These are phyloP conservation scores for Andrena bicolor DNA, from an alignment of 2,888 invertebrate genomes.

Conservation along the genomic window DNA sequence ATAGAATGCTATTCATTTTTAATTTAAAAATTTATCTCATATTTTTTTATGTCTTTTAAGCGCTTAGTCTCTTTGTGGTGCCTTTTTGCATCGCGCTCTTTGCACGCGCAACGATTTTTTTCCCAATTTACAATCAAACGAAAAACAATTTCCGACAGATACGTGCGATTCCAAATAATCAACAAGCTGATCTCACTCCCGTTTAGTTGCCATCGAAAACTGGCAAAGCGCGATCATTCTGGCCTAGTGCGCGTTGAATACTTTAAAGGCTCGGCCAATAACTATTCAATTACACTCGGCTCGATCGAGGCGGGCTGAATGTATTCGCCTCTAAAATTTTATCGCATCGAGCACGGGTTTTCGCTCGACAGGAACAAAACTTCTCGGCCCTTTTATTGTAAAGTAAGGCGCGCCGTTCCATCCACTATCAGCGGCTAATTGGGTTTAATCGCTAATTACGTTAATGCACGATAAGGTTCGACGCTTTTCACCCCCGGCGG, in stretches of 20 bases:
- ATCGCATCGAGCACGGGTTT: background rate
- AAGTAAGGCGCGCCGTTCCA: slow-evolving; percentile 47
- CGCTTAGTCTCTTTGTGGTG: too few relatives aligned
- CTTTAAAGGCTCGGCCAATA: background rate
- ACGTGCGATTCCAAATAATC: background rate
- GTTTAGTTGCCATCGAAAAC: background rate
- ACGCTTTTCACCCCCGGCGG: slow-evolving; percentile 33
- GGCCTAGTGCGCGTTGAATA: background rate
- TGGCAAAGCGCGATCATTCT: background rate
- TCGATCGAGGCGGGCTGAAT: background rate
- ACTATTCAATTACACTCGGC: background rate
- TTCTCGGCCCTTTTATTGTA: slow-evolving; percentile 29
- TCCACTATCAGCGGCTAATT: slow-evolving; percentile 56
- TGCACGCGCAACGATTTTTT: too few relatives aligned
- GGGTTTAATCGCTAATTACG: slow-evolving; percentile 60
- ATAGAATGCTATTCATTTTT: too few relatives aligned
- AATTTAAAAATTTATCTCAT: too few relatives aligned
- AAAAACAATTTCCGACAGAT: background rate
- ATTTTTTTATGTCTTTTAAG: too few relatives aligned
- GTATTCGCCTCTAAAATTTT: background rate
- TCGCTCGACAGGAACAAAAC: background rate
- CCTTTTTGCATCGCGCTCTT: too few relatives aligned
- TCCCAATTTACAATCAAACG: too few relatives aligned
- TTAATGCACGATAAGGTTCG: slow-evolving; percentile 59
- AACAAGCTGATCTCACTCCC: background rate